phyloP scores from a whole-genome alignment of 2,113 vertebrate genomes.

The Lampris incognitus region DNA sequence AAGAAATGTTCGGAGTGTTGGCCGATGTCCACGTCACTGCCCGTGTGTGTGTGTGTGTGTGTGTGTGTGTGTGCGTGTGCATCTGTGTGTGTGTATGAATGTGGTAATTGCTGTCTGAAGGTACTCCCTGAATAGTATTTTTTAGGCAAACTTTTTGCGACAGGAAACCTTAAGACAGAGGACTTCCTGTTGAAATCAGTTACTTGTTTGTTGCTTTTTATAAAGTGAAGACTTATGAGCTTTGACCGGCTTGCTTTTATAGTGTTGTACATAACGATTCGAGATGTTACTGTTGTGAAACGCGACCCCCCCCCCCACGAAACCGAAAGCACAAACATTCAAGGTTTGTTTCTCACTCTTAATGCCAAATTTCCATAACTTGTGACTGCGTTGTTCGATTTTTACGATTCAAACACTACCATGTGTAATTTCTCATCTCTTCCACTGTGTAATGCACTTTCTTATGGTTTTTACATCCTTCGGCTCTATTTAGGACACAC shows the following conservation, averaged over 20 bases:
- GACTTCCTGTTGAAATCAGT: slow-evolving; percentile 63
- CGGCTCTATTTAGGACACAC: slow-evolving; percentile 56
- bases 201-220: slow-evolving; percentile 67
- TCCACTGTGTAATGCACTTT: slow-evolving; percentile 76
- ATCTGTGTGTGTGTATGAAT: slow-evolving; percentile 66
- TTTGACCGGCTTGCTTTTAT: slow-evolving; percentile 72
- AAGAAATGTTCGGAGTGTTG: slow-evolving; percentile 41
- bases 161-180: slow-evolving; percentile 74
- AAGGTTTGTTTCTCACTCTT: slow-evolving; percentile 59
- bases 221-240: slow-evolving; percentile 68
- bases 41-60: slow-evolving; percentile 66
- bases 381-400: slow-evolving; percentile 54
- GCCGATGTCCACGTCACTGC: slow-evolving; percentile 69
- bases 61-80: slow-evolving; percentile 66
- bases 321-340: slow-evolving; percentile 78
- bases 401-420: slow-evolving; percentile 68
- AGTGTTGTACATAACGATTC: slow-evolving; percentile 73
- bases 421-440: slow-evolving; percentile 56
- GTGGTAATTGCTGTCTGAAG: slow-evolving; percentile 65
- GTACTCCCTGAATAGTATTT: slow-evolving; percentile 74
- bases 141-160: slow-evolving; percentile 66
- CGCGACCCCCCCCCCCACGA: slow-evolving; percentile 38
- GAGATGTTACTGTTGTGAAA: slow-evolving; percentile 71
- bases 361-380: slow-evolving; percentile 75
- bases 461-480: slow-evolving; percentile 67